Conservation (phyloP, 2,888 invertebrate species). For the Rutpela maculata region DNA sequence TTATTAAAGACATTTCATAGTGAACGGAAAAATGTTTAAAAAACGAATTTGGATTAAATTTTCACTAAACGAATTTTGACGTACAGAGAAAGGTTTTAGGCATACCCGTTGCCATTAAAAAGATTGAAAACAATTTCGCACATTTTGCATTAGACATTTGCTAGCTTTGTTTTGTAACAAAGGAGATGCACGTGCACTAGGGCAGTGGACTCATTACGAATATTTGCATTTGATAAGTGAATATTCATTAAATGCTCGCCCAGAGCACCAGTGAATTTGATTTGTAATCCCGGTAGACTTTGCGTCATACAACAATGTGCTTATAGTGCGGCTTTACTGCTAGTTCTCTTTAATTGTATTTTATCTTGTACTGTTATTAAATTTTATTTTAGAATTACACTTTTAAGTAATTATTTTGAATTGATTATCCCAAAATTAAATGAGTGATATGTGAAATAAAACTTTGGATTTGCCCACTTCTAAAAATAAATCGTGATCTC, state of each 20-base stretch:
- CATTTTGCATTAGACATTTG: too few relatives aligned
- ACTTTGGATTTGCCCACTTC: not conserved
- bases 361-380: not conserved
- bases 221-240: slow-evolving; percentile 11
- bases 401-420: not conserved
- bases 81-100: too few relatives aligned
- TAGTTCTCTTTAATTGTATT: not conserved
- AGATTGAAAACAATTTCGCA: too few relatives aligned
- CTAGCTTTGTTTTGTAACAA: too few relatives aligned
- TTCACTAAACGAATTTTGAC: too few relatives aligned
- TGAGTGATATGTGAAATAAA: not conserved
- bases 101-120: too few relatives aligned
- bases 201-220: not conserved
- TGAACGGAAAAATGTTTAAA: too few relatives aligned
- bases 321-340: not conserved
- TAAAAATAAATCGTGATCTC: not conserved
- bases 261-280: not conserved
- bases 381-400: not conserved
- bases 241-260: slow-evolving; percentile 19
- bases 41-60: too few relatives aligned
- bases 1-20: too few relatives aligned
- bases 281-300: not conserved
- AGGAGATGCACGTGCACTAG: not conserved
- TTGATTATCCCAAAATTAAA: not conserved
- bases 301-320: not conserved